phyloP scores from a whole-genome alignment of 1,140 invertebrate genomes.

The Bombyx mandarina region DNA sequence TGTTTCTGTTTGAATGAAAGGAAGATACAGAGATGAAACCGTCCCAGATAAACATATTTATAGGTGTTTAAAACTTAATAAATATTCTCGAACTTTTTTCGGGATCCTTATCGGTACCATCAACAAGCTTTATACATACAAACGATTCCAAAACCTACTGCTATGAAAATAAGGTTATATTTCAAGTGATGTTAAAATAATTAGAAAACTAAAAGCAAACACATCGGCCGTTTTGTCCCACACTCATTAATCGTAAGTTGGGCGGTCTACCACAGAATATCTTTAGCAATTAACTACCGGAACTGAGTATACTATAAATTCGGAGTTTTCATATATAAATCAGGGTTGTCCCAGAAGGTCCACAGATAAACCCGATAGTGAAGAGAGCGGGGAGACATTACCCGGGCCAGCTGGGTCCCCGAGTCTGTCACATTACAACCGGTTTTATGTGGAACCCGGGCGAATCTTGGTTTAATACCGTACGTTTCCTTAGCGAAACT shows the following conservation, averaged over 20 bases:
- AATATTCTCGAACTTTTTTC: constrained; percentile 8
- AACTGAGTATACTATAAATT: constrained; percentile 36
- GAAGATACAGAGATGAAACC: constrained; percentile 3
- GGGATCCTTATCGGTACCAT: neutral
- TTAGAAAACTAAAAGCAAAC: constrained; percentile 18
- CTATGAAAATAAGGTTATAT: neutral
- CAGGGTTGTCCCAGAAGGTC: constrained; percentile 42
- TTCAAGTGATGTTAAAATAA: constrained; percentile 5
- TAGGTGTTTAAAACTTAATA: constrained; percentile 11
- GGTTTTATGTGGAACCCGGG: constrained; percentile 25
- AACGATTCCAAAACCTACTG: constrained; percentile 1
- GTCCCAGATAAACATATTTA: constrained; percentile 8
- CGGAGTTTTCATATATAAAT: constrained; percentile 49
- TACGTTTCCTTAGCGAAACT: constrained; percentile 22
- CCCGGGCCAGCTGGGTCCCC: constrained; percentile 29
- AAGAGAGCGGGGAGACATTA: constrained; percentile 34
- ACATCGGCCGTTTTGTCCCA: constrained; percentile 21
- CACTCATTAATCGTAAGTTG: constrained; percentile 31
- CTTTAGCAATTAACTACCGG: constrained; percentile 40
- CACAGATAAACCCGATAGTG: constrained; percentile 34
- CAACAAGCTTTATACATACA: neutral
- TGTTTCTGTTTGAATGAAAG: too few species aligned
- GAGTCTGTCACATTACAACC: constrained; percentile 37
- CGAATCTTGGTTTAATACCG: constrained; percentile 22
- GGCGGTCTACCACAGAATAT: constrained; percentile 32